These are phyloP conservation scores for Hylomyscus alleni DNA, from an alignment of 2,797 vertebrate genomes.

Conservation along the genomic window DNA sequence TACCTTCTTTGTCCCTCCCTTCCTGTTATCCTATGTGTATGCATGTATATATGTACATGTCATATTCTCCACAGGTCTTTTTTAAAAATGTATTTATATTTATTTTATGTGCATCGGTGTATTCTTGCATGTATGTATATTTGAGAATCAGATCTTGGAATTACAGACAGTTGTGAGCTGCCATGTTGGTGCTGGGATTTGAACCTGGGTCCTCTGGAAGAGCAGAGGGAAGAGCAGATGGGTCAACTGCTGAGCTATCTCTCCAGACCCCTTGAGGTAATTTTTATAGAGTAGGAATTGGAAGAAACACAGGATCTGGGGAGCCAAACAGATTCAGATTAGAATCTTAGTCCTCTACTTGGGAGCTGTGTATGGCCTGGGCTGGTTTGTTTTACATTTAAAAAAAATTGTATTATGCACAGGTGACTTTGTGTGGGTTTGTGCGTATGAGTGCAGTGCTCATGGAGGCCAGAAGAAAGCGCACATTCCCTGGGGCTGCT, in stretches of 20 bases:
- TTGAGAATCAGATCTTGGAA: background rate
- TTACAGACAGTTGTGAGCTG: background rate
- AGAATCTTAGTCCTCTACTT: conserved; percentile 4
- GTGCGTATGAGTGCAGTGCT: background rate
- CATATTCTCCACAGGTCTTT: background rate
- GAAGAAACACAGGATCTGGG: background rate
- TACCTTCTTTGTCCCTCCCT: background rate
- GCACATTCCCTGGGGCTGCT: background rate
- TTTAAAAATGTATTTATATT: background rate
- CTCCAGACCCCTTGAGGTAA: background rate
- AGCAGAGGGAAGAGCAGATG: too few species aligned
- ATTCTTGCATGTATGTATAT: background rate
- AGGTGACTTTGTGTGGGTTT: background rate
- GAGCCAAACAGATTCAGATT: background rate
- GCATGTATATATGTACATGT: background rate
- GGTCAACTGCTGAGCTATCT: background rate
- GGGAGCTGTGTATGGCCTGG: background rate
- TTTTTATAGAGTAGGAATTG: background rate
- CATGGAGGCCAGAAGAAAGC: background rate
- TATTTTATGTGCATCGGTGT: background rate
- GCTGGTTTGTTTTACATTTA: conserved; percentile 24
- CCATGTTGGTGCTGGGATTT: background rate
- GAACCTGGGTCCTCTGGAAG: background rate
- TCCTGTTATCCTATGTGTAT: background rate
- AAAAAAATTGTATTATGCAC: background rate